Evolutionary conservation across 2,888 invertebrate genomes (phyloP), one percentile per base, ranked within the genome.

Genomic region (Charanyca ferruginea): DNA sequence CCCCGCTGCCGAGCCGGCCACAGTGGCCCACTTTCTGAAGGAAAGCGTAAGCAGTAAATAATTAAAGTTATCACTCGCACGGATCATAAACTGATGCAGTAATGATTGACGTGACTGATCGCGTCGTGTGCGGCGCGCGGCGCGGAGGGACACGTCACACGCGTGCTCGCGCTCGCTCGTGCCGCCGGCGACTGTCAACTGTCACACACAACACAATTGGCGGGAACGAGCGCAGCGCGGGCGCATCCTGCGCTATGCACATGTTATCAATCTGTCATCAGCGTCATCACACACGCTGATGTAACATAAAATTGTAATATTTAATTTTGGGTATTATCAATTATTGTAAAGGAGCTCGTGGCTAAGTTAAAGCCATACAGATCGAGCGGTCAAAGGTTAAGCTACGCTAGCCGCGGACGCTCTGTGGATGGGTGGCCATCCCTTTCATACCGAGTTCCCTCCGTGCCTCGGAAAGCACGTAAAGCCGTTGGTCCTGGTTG

Each of bases 151-250:
- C 41, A 60, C 61, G 55, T 1, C 35, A 16, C 66, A 77, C 61
- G 63, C 85, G 86, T 83, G 83, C 80, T 77, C 65, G 71, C 81
- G 77, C 85, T 79, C 80, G 77, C 69, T 67, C 72, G 65, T 66
- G 83, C 87, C 79, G 79, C 83, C 66, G 65, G 68, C 78, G 73
- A 91, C 91, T 91, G 87, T 87, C 87, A 85, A 87, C n/a, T n/a
- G n/a, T n/a, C n/a, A n/a, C n/a, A n/a, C n/a, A n/a, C n/a, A n/a
- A n/a, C n/a, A n/a, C n/a, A 88, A 85, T 66, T 80, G 88, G 89
- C 91, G 90, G 90, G 87, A 89, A 85, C 45, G 66, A 55, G 55
- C 49, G 44, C 67, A 55, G 55, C 49, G 49, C 68, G 8, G n/a
- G n/a, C 55, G 79, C 58, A 51, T 58, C 61, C 59, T 58, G 47